Evolutionary conservation across 2,113 vertebrate genomes (phyloP).

Genomic region (Nothocercus julius): DNA sequence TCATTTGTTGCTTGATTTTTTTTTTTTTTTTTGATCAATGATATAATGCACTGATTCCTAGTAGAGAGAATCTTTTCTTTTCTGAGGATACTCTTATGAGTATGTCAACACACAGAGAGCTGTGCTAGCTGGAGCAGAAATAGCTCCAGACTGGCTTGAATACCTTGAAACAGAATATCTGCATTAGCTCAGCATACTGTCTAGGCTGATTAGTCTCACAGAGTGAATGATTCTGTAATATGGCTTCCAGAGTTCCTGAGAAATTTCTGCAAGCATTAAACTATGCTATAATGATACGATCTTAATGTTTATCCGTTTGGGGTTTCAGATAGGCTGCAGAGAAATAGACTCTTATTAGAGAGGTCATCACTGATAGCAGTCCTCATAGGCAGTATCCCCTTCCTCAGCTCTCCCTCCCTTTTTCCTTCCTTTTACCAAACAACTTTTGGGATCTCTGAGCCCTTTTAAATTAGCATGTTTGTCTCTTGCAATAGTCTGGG

Average conservation of each 20-base stretch:
- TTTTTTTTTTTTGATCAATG: slow-evolving; percentile 8
- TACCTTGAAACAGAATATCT: background rate
- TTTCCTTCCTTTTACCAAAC: background rate
- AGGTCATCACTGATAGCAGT: background rate
- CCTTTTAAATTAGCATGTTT: background rate
- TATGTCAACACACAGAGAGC: background rate
- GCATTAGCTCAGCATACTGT: background rate
- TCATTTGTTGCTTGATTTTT: background rate
- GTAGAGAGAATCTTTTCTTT: background rate
- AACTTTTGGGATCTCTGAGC: background rate
- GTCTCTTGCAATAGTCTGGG: background rate
- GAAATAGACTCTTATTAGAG: background rate
- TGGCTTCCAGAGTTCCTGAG: background rate
- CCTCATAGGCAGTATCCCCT: background rate
- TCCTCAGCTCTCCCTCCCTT: fast-evolving
- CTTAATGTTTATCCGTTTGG: background rate
- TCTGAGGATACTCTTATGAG: background rate
- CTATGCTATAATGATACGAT: background rate
- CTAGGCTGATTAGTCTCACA: background rate
- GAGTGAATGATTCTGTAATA: background rate
- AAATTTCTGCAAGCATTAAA: slow-evolving; percentile 1
- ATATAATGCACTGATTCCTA: background rate
- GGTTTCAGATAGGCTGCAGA: background rate
- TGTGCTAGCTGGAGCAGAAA: background rate
- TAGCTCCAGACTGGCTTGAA: background rate